A percentile compares a stretch with the other conserved stretches of the same genome.
phyloP scores from a whole-genome alignment of 2,113 vertebrate genomes.

The Carollia perspicillata region DNA sequence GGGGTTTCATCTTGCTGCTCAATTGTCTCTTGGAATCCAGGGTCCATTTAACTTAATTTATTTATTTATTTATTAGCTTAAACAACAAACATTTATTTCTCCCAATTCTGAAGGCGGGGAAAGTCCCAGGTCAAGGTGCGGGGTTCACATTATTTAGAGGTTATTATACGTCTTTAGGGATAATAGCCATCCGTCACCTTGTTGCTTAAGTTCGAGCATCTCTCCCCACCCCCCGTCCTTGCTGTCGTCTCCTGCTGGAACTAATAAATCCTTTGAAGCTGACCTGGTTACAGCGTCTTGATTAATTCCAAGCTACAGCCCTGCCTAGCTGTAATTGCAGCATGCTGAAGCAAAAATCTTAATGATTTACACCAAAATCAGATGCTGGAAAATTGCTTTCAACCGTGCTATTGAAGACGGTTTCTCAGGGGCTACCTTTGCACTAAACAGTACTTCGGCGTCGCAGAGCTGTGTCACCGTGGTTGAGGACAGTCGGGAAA shows the following conservation, averaged over 20 bases:
- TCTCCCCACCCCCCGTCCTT: not conserved
- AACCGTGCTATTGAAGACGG: conserved; percentile 51
- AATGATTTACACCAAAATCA: conserved; percentile 73
- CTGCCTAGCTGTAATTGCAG: conserved; percentile 62
- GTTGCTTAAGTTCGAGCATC: not conserved
- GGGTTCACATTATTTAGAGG: not conserved
- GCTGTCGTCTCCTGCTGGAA: not conserved
- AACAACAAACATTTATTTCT: too few relatives aligned
- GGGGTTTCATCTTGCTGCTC: not conserved
- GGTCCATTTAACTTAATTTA: not conserved
- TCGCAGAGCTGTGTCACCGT: not conserved
- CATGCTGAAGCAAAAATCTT: conserved; percentile 60
- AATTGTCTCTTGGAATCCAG: not conserved
- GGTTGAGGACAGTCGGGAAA: conserved; percentile 10
- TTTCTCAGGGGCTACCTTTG: conserved; percentile 60
- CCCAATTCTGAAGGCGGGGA: too few relatives aligned
- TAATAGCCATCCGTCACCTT: not conserved
- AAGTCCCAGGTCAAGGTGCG: too few relatives aligned
- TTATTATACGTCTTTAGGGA: not conserved
- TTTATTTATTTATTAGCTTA: too few relatives aligned
- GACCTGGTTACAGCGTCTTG: conserved; percentile 59
- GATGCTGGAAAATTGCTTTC: conserved; percentile 78
- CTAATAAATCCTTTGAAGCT: conserved; percentile 52
- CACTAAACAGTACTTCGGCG: conserved; percentile 54
- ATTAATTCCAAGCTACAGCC: conserved; percentile 66